Conservation (phyloP, 2,797 vertebrate species). For the Myotis findleyi region DNA sequence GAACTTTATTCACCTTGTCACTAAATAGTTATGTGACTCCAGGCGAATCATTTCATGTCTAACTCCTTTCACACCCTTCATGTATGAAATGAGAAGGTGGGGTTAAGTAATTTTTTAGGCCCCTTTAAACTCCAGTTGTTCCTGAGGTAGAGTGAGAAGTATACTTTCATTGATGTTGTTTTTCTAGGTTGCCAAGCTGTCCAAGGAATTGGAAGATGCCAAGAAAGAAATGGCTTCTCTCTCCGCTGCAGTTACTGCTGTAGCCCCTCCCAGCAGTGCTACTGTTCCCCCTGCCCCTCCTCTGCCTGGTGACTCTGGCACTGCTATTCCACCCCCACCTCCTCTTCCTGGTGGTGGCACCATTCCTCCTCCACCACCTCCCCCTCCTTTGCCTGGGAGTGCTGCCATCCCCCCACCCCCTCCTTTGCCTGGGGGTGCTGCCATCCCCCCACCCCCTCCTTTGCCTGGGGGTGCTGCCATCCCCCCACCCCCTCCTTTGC, state of each 20-base stretch:
- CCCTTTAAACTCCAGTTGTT: neutral
- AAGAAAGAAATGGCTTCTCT: constrained; percentile 88
- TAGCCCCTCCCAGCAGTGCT: constrained; percentile 43
- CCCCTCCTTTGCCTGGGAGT: constrained; percentile 37
- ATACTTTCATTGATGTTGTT: neutral
- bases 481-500: constrained; percentile 78
- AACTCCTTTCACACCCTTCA: neutral
- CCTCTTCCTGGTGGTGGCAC: neutral
- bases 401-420: constrained; percentile 43
- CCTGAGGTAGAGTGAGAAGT: neutral
- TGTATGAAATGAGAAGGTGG: constrained; percentile 47
- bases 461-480: constrained; percentile 44
- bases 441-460: constrained; percentile 81
- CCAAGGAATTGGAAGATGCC: constrained; percentile 91
- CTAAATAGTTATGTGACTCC: constrained; percentile 13
- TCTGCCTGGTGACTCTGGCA: constrained; percentile 57
- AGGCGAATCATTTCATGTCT: neutral
- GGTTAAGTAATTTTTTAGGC: constrained; percentile 37
- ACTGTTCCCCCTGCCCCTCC: constrained; percentile 79
- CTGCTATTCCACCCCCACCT: constrained; percentile 55
- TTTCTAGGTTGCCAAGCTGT: constrained; percentile 89
- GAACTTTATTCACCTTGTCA: constrained; percentile 37
- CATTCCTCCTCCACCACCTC: neutral
- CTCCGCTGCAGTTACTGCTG: constrained; percentile 73
- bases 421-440: neutral